Evolutionary conservation across 2,797 vertebrate genomes (phyloP).

Genomic region (Spinus olivaceus): DNA sequence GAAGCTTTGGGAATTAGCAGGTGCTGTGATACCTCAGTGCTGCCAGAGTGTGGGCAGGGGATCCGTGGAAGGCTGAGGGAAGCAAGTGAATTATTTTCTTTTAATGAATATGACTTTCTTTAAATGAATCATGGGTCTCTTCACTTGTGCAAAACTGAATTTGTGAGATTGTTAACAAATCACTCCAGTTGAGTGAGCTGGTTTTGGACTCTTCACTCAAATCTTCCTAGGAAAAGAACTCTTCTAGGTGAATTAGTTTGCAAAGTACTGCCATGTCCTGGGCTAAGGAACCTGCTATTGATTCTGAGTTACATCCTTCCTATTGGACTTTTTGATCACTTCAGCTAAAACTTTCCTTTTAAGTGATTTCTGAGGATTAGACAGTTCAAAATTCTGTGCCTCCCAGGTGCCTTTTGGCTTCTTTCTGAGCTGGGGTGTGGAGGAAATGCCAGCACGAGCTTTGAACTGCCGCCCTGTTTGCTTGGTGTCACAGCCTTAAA

Average conservation of each 20-base stretch:
- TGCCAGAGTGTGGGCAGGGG: not conserved
- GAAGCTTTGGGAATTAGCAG: not conserved
- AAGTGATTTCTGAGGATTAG: not conserved
- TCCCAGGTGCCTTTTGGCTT: constrained; percentile 36
- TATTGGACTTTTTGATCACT: not conserved
- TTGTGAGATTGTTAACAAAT: not conserved
- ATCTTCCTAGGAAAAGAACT: not conserved
- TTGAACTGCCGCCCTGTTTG: not conserved
- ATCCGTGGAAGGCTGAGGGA: not conserved
- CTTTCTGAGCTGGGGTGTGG: not conserved
- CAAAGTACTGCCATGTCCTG: not conserved
- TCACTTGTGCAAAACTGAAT: not conserved
- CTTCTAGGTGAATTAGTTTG: not conserved
- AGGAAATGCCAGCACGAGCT: not conserved
- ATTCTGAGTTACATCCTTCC: not conserved
- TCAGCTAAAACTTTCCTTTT: not conserved
- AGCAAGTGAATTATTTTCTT: not conserved
- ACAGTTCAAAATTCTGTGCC: not conserved
- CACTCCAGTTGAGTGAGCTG: not conserved
- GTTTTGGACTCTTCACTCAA: not conserved
- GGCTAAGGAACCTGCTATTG: not conserved
- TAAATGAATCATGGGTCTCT: not conserved
- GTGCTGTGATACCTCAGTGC: not conserved
- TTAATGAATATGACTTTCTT: not conserved
- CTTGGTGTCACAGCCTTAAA: constrained; percentile 21